Evolutionary conservation across 1,140 invertebrate species (phyloP).

Genomic region (Chironomus tepperi): DNA sequence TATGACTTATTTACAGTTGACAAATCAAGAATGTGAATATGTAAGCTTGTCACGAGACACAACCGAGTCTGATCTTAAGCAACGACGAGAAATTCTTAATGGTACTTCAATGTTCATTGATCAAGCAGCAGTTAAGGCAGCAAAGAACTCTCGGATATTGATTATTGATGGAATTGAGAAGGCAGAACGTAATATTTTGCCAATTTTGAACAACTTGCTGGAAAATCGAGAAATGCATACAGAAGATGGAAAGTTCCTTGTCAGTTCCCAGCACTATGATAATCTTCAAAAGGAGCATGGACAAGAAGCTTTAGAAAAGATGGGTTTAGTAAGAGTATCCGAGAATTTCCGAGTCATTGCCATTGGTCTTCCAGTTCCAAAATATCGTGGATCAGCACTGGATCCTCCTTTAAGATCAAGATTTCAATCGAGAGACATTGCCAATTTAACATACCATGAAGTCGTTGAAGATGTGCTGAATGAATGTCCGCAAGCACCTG

Average conservation of each 20-base stretch:
- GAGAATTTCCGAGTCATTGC: slow-evolving; percentile 90
- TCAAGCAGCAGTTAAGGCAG: slow-evolving; percentile 79
- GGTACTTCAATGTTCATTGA: slow-evolving; percentile 89
- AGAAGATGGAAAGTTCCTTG: slow-evolving; percentile 91
- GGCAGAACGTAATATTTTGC: slow-evolving; percentile 92
- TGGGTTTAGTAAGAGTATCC: slow-evolving; percentile 80
- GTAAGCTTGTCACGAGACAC: slow-evolving; percentile 90
- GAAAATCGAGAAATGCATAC: slow-evolving; percentile 98
- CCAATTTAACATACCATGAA: slow-evolving; percentile 51
- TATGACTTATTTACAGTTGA: slow-evolving; percentile 80
- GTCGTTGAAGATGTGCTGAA: slow-evolving; percentile 46
- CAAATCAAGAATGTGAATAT: slow-evolving; percentile 84
- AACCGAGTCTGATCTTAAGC: slow-evolving; percentile 94
- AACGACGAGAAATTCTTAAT: slow-evolving; percentile 80
- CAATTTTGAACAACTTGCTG: slow-evolving; percentile 95
- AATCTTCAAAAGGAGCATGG: slow-evolving; percentile 76
- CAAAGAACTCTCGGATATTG: slow-evolving; percentile 76
- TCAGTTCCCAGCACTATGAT: slow-evolving; percentile 82
- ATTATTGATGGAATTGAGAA: slow-evolving; percentile 97
- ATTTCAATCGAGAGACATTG: slow-evolving; percentile 85
- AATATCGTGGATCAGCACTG: slow-evolving; percentile 82
- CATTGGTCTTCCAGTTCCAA: slow-evolving; percentile 79
- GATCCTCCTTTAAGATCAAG: slow-evolving; percentile 91
- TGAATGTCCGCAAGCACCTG: slow-evolving; percentile 47
- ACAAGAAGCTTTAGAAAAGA: slow-evolving; percentile 67